These are phyloP conservation scores for Pocillopora damicornis DNA, from an alignment of 64 coral and sea anemone species.

Conservation along the genomic window DNA sequence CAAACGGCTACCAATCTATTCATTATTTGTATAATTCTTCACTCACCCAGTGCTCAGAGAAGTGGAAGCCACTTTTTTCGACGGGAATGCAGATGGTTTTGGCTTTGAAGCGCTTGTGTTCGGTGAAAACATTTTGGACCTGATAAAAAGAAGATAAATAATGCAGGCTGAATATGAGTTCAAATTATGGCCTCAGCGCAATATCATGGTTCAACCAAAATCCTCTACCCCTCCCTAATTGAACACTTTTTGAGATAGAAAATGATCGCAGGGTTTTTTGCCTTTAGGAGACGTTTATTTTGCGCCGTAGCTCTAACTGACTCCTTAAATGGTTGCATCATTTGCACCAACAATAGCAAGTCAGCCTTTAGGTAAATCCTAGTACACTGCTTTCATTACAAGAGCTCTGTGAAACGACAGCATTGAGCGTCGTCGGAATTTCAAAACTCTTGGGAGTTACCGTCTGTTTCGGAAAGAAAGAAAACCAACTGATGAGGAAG, in stretches of 20 bases:
- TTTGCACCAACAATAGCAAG: too few relatives aligned
- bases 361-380: too few relatives aligned
- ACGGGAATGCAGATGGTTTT: slow-evolving; percentile 18
- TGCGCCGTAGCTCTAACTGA: too few relatives aligned
- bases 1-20: not conserved
- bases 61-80: slow-evolving; percentile 16
- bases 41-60: not conserved
- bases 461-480: not conserved
- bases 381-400: too few relatives aligned
- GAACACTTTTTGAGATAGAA: not conserved
- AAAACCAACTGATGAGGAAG: not conserved
- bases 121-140: slow-evolving; percentile 90
- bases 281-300: too few relatives aligned
- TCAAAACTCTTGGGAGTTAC: not conserved
- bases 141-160: slow-evolving; percentile 11
- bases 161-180: not conserved
- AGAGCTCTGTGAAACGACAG: too few relatives aligned
- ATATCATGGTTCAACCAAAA: not conserved
- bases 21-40: not conserved
- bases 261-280: too few relatives aligned
- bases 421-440: too few relatives aligned
- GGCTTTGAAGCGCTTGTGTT: slow-evolving; percentile 55
- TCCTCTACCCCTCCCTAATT: not conserved
- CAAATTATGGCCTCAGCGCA: not conserved
- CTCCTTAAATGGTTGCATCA: too few relatives aligned